phyloP scores from a whole-genome alignment of 2,888 invertebrate species.

The Panopea generosa region DNA sequence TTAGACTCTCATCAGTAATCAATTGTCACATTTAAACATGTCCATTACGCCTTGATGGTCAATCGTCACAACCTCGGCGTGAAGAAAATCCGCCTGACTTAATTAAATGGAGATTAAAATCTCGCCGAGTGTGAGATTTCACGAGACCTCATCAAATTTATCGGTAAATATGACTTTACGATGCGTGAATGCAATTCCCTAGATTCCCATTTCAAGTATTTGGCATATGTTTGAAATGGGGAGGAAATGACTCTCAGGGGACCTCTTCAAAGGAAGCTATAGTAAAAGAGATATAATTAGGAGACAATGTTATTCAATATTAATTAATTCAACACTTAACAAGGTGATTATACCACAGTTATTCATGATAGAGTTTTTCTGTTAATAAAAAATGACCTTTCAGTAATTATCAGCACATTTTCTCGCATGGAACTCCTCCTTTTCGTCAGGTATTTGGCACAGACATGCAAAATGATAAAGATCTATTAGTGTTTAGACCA shows the following conservation, averaged over 20 bases:
- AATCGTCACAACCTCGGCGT: slow-evolving; percentile 39
- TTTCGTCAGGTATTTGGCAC: too few relatives aligned
- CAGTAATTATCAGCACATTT: background rate
- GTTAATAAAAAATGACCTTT: slow-evolving; percentile 10
- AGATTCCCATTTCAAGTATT: slow-evolving; percentile 31
- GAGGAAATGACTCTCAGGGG: slow-evolving; percentile 41
- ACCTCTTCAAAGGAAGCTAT: slow-evolving; percentile 44
- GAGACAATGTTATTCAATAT: slow-evolving; percentile 50
- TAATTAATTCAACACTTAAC: slow-evolving; percentile 35
- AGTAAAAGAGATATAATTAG: slow-evolving; percentile 45
- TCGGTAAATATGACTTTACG: slow-evolving; percentile 66
- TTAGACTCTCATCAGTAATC: slow-evolving; percentile 28
- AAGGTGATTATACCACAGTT: slow-evolving; percentile 7
- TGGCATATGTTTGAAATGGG: slow-evolving; percentile 61
- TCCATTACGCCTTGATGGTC: slow-evolving; percentile 48
- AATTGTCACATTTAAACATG: slow-evolving; percentile 57
- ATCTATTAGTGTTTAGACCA: too few relatives aligned
- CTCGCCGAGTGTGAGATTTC: slow-evolving; percentile 62
- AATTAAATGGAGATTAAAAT: slow-evolving; percentile 66
- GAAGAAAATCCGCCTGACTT: slow-evolving; percentile 55
- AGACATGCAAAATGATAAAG: too few relatives aligned
- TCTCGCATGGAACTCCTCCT: background rate
- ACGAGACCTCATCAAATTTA: slow-evolving; percentile 65
- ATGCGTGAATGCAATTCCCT: slow-evolving; percentile 54
- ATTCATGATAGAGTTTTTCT: background rate